Conservation (phyloP, 2,888 invertebrate species). For the Synergus gifuensis region DNA sequence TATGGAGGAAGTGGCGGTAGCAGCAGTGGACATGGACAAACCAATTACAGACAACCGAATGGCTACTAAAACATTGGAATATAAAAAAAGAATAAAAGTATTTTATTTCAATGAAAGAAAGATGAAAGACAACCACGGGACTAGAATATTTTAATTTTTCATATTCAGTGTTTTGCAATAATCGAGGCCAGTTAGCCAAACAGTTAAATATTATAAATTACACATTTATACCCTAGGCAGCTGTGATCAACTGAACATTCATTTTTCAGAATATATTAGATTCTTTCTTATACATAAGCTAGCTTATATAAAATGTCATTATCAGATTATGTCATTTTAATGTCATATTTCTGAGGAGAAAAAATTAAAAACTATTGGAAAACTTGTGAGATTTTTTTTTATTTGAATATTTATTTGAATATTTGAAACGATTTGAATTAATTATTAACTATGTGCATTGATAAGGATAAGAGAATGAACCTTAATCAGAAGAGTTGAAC, state of each 20-base stretch:
- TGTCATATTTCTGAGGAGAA: background rate
- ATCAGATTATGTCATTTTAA: too few species aligned
- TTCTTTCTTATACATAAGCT: too few species aligned
- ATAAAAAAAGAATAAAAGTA: background rate
- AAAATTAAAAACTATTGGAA: background rate
- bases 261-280: background rate
- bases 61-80: conserved; percentile 65
- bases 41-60: conserved; percentile 66
- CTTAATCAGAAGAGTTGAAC: conserved; percentile 24
- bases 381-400: background rate
- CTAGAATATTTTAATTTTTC: background rate
- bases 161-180: conserved; percentile 20
- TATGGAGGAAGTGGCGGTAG: conserved; percentile 49
- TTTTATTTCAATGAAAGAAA: background rate
- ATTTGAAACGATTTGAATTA: background rate
- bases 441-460: background rate
- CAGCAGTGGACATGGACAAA: conserved; percentile 48
- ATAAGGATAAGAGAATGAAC: conserved; percentile 17
- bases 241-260: conserved; percentile 28
- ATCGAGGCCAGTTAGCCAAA: conserved; percentile 8
- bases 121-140: background rate
- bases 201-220: background rate
- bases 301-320: too few species aligned
- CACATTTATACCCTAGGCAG: background rate
- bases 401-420: background rate